Base-by-base conservation (phyloP, 1,140 invertebrate genomes). In the Globodera rostochiensis region DNA sequence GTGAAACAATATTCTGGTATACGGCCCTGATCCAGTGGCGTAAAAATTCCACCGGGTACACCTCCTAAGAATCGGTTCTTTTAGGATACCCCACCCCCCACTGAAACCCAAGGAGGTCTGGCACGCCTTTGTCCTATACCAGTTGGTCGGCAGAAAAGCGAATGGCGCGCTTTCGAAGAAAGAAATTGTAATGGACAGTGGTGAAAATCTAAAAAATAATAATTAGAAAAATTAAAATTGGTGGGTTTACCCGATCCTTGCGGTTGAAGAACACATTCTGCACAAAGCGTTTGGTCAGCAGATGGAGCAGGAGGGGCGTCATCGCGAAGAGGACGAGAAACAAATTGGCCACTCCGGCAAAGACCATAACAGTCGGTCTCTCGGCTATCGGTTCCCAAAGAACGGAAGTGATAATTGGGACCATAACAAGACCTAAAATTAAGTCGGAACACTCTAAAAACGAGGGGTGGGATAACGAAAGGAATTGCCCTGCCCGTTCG, bases 141-240 rank as follows among this genome's bases (percentile, higher is more conserved):
- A 87, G 80, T 60, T 88, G 84, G 5, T 80, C 70, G 25, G 86
- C 77, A 45, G 76, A 45, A 69, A 88, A 88, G 21, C 77, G 80
- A 13, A 88, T 64, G 6, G 88, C 87, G 50, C 77, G 47, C 67
- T 89, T 87, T 76, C 79, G 81, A 47, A 88, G 77, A 15, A 88
- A 75, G 71, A 88, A 88, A 45, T 88, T 88, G 80, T 87, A 88
- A 66, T 88, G 87, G 36, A 89, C 83, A 9, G 81, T 84, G 36
- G 87, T 88, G 64, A 85, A 88, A 0, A 79, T 69, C 86, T 87
- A 21, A 45, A 84, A 79, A 79, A 74, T 13, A 79, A 11, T 8
- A 8, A 8, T 79, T 66, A 21, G n/a, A 21, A 21, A 79, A 79
- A 45, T 19, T 74, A 71, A 79, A 76, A 45, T 36, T 70, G 25